These are phyloP conservation scores for Girardia tigrina DNA, from an alignment of 2,888 invertebrate species.

Conservation along the genomic window DNA sequence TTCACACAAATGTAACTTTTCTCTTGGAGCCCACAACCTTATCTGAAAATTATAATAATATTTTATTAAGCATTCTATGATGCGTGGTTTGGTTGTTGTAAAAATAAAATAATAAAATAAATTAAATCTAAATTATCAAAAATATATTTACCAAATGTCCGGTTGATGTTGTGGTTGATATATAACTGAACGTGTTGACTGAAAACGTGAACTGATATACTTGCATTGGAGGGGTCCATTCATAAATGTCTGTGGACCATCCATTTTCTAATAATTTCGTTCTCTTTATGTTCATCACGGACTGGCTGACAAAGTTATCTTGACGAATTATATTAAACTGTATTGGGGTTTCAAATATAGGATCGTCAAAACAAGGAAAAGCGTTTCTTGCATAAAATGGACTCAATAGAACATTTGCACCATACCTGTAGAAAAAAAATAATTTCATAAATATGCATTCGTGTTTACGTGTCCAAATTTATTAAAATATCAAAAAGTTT, in stretches of 20 bases:
- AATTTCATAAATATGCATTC: too few relatives aligned
- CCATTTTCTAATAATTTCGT: not conserved
- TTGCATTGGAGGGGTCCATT: not conserved
- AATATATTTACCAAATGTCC: not conserved
- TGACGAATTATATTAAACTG: not conserved
- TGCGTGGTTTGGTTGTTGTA: too few relatives aligned
- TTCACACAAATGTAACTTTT: not conserved
- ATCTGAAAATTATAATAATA: not conserved
- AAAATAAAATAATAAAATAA: too few relatives aligned
- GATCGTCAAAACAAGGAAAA: not conserved
- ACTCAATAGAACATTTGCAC: slow-evolving; percentile 5
- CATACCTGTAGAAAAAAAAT: not conserved
- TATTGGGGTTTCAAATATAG: not conserved
- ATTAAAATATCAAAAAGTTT: too few relatives aligned
- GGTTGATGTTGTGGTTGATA: not conserved
- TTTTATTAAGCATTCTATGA: too few relatives aligned
- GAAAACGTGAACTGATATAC: not conserved
- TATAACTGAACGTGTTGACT: not conserved
- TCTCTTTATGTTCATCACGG: not conserved
- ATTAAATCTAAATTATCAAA: not conserved
- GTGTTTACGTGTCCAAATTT: too few relatives aligned
- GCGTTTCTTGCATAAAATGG: slow-evolving; percentile 6
- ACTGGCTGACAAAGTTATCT: not conserved
- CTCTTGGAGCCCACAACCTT: not conserved
- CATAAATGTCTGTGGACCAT: not conserved